phyloP scores from a whole-genome alignment of 2,113 vertebrate genomes.

The Aramus guarauna region DNA sequence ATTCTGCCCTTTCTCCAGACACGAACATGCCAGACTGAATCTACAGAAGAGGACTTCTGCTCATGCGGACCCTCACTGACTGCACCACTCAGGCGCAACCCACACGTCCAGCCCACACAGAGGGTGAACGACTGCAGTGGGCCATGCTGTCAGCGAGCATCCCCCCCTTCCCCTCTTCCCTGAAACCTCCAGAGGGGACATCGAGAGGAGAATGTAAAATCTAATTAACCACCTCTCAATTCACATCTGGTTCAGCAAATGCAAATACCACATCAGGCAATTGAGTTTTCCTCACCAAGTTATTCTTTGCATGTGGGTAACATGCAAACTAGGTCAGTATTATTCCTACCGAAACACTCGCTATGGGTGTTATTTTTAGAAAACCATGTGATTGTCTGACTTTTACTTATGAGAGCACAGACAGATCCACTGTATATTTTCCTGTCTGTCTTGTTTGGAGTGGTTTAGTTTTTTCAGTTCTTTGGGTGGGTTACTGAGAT shows the following conservation, averaged over 20 bases:
- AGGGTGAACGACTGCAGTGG: not conserved
- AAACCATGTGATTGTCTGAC: constrained; percentile 44
- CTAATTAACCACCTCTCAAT: not conserved
- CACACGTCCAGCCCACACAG: not conserved
- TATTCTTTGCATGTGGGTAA: not conserved
- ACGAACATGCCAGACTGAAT: not conserved
- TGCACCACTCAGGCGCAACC: not conserved
- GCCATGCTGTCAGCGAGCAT: not conserved
- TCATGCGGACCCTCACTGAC: not conserved
- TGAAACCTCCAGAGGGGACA: not conserved
- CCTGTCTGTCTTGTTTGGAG: not conserved
- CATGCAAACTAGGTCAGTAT: constrained; percentile 51
- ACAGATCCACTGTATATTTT: constrained; percentile 43
- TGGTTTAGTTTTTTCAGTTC: not conserved
- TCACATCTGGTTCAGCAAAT: not conserved
- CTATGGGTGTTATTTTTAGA: constrained; percentile 57
- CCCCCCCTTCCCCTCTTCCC: not conserved
- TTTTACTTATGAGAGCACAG: constrained; percentile 47
- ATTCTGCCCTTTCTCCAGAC: not conserved
- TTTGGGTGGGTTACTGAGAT: not conserved
- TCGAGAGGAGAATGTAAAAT: not conserved
- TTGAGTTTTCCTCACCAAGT: not conserved
- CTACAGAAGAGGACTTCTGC: not conserved
- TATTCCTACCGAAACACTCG: constrained; percentile 18
- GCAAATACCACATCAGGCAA: not conserved